Base-by-base conservation (phyloP, 2,113 vertebrate genomes). In the Sturnus vulgaris region DNA sequence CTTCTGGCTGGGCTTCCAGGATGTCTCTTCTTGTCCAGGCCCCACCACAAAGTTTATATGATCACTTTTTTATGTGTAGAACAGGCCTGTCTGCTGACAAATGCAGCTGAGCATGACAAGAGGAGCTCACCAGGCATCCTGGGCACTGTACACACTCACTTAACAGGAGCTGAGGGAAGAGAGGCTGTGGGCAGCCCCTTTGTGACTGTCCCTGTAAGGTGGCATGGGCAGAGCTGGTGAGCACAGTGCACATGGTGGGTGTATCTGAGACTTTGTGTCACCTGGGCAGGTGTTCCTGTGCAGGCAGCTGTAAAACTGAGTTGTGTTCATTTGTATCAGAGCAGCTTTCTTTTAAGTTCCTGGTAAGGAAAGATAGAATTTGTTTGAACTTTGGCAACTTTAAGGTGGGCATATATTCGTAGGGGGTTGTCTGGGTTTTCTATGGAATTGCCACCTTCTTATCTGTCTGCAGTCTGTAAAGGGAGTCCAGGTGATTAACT, bases 201-300 rank as follows among this genome's bases (percentile, higher is more conserved):
- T 68, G 73, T 4, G 1, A 14, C 39, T 4, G 1, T 78, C 24
- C 35, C 42, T 55, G 28, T 52, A 28, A 59, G 35, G 49, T 3
- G 7, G 11, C 5, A 8, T 30, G 53, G 33, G 39, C 71, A 82
- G 56, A 78, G 33, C 65, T 78, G 12, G 2, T 0, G 0, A 35
- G 42, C 59, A 11, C 31, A 5, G 44, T n/a, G 31, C 42, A 7
- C 0, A 0, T 27, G 57, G 10, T 27, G 23, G 6, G 13, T 70
- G 16, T 44, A 24, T 35, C 46, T 91, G 69, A 22, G 15, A 20
- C 25, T 65, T 47, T 49, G 15, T 82, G 33, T 82, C 66, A 22
- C 31, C 53, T 42, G 53, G 37, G 27, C 73, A 82, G 35, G 52
- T 37, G n/a, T 61, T 83, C 59, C 69, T 83, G 15, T 46, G 69